phyloP scores from a whole-genome alignment of 92 coral and sea anemone genomes.

The Isaurus tuberculatus region DNA sequence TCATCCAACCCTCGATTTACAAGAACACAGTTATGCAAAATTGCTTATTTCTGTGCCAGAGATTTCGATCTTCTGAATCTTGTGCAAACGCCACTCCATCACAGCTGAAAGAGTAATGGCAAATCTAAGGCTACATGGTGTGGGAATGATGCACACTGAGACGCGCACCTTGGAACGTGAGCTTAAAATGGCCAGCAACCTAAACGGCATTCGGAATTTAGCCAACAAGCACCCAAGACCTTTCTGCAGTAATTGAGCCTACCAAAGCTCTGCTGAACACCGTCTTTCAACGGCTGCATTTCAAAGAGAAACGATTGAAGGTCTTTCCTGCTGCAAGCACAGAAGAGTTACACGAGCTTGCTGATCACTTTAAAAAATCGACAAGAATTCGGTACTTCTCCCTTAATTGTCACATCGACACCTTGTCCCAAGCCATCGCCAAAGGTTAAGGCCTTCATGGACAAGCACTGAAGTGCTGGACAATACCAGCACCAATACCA shows the following conservation, averaged over 20 bases:
- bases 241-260: constrained; percentile 55
- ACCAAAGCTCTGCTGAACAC: constrained; percentile 60
- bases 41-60: constrained; percentile 57
- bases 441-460: constrained; percentile 51
- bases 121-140: constrained; percentile 44
- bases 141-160: background rate
- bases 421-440: constrained; percentile 49
- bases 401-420: constrained; percentile 42
- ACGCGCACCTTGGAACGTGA: constrained; percentile 52
- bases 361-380: constrained; percentile 35
- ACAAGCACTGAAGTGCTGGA: constrained; percentile 55
- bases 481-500: constrained; percentile 51
- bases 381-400: constrained; percentile 46
- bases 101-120: constrained; percentile 3
- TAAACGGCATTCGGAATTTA: constrained; percentile 48
- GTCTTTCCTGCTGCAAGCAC: constrained; percentile 35
- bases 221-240: constrained; percentile 53
- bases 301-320: constrained; percentile 48
- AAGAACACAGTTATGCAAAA: constrained; percentile 42
- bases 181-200: constrained; percentile 52
- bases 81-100: constrained; percentile 59
- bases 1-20: constrained; percentile 48
- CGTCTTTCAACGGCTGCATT: constrained; percentile 58
- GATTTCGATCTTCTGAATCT: constrained; percentile 53
- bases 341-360: constrained; percentile 35